Base-by-base conservation (phyloP, 2,888 invertebrate species). In the Odontothrips loti region DNA sequence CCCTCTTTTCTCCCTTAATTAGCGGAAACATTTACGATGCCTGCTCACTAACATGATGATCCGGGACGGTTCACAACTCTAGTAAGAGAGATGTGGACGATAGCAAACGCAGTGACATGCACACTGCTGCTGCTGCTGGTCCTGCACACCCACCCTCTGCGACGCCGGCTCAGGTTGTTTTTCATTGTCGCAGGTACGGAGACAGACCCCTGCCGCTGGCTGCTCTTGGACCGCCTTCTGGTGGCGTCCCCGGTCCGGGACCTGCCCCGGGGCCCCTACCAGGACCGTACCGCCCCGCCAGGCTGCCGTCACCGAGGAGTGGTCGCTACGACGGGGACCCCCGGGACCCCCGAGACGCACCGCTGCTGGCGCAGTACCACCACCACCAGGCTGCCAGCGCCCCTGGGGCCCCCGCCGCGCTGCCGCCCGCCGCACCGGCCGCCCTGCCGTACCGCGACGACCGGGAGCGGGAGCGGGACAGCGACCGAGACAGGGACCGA, bases 341-440 rank as follows among this genome's bases (percentile, higher is more conserved):
- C 51, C 51, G 20, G 4, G 15, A 43, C 3, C 34, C 34, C 34
- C 34, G 34, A 6, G 34, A 43, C 34, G 58, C 68, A 6, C 68
- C 68, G n/a, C 20, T 68, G 68, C 68, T 68, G 68, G 68, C 68
- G 23, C 68, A n/a, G 8, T 68, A 68, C 68, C 68, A 68, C 23
- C 68, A 68, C 68, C 68, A 68, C 23, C 68, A 68, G 68, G 68
- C 68, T 11, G 23, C 68, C 23, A 23, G 15, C 58, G 58, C 15
- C 68, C 9, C n/a, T 23, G 9, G 1, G n/a, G 9, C n/a, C 23
- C 68, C 23, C 10, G n/a, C 23, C 23, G 68, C 68, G 23, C 68
- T 48, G 12, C 48, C 48, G 48, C 48, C n/a, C n/a, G n/a, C 68
- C 23, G 68, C 68, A 23, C 63, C 63, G n/a, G 63, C 63, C 63